Percentiles rank a stretch among this genome's conserved stretches.
Conservation (phyloP, 2,113 vertebrate genomes). For the Pseudopipra pipra region DNA sequence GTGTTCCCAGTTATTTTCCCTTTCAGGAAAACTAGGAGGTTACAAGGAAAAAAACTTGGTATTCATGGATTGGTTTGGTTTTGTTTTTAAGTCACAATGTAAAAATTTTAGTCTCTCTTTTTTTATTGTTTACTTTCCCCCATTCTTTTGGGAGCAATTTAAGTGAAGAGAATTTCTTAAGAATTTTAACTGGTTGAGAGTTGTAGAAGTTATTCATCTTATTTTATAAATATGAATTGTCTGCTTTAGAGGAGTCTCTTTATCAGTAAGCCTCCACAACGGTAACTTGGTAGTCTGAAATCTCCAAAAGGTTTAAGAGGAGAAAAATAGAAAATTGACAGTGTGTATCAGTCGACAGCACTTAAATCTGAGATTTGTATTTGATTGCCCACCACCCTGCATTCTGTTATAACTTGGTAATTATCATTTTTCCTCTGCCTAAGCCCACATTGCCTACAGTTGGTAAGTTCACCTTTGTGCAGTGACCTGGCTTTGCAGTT, state of each 20-base stretch:
- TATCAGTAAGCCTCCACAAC: neutral
- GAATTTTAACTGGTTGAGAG: neutral
- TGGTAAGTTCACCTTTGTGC: neutral
- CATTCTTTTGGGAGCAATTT: neutral
- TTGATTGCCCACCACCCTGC: neutral
- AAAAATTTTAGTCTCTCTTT: neutral
- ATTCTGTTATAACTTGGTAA: neutral
- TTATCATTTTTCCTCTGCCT: neutral
- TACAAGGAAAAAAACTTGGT: neutral
- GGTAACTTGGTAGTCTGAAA: neutral
- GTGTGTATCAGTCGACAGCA: neutral
- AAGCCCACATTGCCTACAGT: neutral
- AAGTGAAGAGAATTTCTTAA: neutral
- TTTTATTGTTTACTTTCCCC: neutral
- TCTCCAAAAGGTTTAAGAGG: neutral
- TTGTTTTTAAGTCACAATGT: neutral
- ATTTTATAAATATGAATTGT: neutral
- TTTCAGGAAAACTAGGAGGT: neutral
- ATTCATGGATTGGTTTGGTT: neutral
- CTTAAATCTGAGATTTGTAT: neutral
- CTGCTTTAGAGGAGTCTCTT: neutral
- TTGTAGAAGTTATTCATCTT: neutral
- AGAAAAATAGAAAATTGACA: neutral
- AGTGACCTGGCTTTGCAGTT: slow-evolving; percentile 35
- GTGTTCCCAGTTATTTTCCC: neutral